Base-by-base conservation (phyloP, 2,797 vertebrate species). In the Lacerta agilis region DNA sequence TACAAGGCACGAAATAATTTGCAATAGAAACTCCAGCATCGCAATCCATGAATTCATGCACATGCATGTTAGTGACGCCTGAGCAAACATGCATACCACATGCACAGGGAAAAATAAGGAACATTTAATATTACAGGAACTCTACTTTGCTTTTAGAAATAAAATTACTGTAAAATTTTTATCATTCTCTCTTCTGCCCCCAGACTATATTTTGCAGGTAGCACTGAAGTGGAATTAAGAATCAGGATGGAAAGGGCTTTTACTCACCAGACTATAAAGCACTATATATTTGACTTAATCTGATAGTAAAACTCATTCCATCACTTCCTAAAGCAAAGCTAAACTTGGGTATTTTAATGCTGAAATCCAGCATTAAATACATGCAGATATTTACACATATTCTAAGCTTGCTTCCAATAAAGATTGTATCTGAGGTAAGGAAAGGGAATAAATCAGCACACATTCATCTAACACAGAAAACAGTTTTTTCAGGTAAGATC, bases 11-110 rank as follows among this genome's bases (percentile, higher is more conserved):
- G 94, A 92, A 94, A 89, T 93, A 94, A 94, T 89, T 91, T 93
- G 93, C 90, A 95, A 94, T 83, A 93, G 95, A 41, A 95, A 94
- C 67, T 93, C 91, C 93, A 90, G 87, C 82, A 90, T 69, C 94
- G 92, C 85, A 90, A 88, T 92, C 82, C 93, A 90, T 2, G 78
- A 94, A 90, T 75, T 94, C 96, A 96, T 97, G 97, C 96, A 96
- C 97, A 96, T 97, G 97, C 97, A 92, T 1, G 38, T 87, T 93
- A 94, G 4, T 94, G 94, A 67, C 88, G 93, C 13, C 93, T 92
- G 90, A 93, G 76, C 76, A 85, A 13, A 91, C 96, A 95, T 92
- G 94, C 93, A 91, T 67, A 8, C 45, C 75, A 88, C 95, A 96
- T 94, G 95, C 95, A 95, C 33, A 87, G 88, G 93, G 83, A 92